These are phyloP conservation scores for Uria lomvia DNA, from an alignment of 2,113 vertebrate genomes.

Conservation along the genomic window DNA sequence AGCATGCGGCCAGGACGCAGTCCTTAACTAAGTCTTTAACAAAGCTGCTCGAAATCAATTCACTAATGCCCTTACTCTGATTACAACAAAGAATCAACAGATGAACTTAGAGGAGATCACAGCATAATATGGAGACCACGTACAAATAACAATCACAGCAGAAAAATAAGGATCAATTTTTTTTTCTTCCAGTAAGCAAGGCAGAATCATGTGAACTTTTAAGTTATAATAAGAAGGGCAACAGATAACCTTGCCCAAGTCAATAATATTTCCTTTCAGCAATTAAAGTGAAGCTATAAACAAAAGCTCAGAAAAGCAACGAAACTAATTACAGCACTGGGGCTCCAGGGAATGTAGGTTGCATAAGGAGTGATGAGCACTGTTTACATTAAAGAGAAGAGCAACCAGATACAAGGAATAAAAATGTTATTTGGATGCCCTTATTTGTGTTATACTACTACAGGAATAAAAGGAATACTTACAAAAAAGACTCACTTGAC, in stretches of 20 bases:
- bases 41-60: neutral
- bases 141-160: neutral
- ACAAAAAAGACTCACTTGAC: neutral
- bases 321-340: neutral
- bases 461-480: conserved; percentile 24
- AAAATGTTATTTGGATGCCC: neutral
- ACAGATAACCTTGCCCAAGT: neutral
- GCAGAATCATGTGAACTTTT: neutral
- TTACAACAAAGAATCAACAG: neutral
- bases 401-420: neutral
- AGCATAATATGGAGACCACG: neutral
- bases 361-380: neutral
- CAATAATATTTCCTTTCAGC: neutral
- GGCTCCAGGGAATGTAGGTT: neutral
- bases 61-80: neutral
- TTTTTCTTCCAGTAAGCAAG: neutral
- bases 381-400: neutral
- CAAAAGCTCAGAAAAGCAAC: conserved; percentile 12
- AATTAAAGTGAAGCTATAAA: neutral
- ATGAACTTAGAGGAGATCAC: neutral
- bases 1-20: neutral
- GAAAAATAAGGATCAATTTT: neutral
- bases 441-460: neutral
- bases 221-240: neutral
- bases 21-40: neutral